Conservation (phyloP, 2,797 vertebrate species). For the Coendou prehensilis region DNA sequence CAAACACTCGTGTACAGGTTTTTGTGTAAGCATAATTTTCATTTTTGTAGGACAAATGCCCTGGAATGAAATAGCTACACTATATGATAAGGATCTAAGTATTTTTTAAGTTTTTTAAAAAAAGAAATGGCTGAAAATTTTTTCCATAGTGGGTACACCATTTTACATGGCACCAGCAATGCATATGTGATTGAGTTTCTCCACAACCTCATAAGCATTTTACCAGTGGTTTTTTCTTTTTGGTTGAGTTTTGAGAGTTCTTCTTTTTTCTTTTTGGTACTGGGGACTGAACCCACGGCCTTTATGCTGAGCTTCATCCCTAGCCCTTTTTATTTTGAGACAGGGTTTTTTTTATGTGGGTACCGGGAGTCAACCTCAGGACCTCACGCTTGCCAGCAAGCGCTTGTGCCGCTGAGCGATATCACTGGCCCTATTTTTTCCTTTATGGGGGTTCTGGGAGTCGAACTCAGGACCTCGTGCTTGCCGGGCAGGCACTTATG, state of each 20-base stretch:
- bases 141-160: background rate
- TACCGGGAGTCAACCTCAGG: too few relatives aligned
- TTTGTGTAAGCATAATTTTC: background rate
- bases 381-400: too few relatives aligned
- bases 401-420: too few relatives aligned
- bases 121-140: background rate
- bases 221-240: background rate
- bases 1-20: background rate
- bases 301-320: background rate
- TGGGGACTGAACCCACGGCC: background rate
- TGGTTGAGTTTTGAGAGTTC: background rate
- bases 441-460: too few relatives aligned
- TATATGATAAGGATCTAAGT: background rate
- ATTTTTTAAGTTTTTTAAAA: background rate
- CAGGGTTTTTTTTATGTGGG: background rate
- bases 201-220: background rate
- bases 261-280: background rate
- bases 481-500: too few relatives aligned
- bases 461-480: too few relatives aligned
- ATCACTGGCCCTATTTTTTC: too few relatives aligned
- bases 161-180: background rate
- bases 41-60: constrained; percentile 20
- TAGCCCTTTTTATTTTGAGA: background rate
- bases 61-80: background rate
- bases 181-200: background rate